Evolutionary conservation across 2,113 vertebrate species (phyloP).

Genomic region (Myrmecobius fasciatus): DNA sequence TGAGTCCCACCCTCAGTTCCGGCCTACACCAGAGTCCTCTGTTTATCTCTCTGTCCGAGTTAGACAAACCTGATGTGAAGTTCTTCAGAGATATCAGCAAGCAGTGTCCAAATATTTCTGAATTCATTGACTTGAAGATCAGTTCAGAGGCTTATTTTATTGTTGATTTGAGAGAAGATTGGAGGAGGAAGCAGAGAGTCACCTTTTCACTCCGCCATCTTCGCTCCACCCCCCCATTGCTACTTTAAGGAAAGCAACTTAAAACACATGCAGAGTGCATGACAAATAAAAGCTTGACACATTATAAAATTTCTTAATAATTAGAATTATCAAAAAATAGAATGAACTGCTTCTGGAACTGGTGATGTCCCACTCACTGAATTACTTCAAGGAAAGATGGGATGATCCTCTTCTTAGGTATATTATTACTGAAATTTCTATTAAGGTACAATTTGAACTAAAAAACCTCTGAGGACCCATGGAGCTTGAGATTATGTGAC

Average conservation of each 20-base stretch:
- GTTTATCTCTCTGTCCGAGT: too few relatives aligned
- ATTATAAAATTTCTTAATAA: neutral
- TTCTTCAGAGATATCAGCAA: too few relatives aligned
- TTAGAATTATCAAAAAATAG: neutral
- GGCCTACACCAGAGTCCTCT: too few relatives aligned
- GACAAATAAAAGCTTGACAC: neutral
- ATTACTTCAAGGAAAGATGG: neutral
- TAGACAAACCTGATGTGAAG: too few relatives aligned
- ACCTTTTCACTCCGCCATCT: too few relatives aligned
- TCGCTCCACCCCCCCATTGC: too few relatives aligned
- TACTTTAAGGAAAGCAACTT: neutral
- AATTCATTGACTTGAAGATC: too few relatives aligned
- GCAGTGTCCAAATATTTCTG: too few relatives aligned
- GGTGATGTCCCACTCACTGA: neutral
- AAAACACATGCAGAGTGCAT: neutral
- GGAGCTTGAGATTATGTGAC: neutral
- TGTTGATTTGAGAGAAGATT: too few relatives aligned
- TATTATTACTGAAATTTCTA: neutral
- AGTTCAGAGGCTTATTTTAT: too few relatives aligned
- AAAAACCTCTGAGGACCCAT: neutral
- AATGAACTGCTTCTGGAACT: neutral
- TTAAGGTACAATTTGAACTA: neutral
- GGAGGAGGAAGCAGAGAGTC: too few relatives aligned
- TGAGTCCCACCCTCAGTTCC: too few relatives aligned
- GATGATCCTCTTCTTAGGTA: neutral